Base-by-base conservation (phyloP, 30 jellyfish, hydroid and myxozoan genomes). In the Pseudorhiza aurosa region DNA sequence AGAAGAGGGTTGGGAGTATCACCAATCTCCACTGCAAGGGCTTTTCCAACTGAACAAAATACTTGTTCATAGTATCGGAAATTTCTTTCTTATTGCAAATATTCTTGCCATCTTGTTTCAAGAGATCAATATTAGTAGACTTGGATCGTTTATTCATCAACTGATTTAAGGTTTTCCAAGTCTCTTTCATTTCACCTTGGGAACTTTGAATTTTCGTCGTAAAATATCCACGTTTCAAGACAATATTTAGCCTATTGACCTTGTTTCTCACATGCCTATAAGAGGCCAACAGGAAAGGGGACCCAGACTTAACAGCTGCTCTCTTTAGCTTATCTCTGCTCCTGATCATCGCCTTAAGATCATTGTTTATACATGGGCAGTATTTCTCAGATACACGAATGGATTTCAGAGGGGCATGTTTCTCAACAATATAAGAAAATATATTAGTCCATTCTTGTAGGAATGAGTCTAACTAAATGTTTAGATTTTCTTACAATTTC, bases 351-450 rank as follows among this genome's bases (percentile, higher is more conserved):
- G 8, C 22, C 22, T 39, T 28, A 27, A 0, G 76, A 19, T 62
- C 57, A 39, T 25, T 29, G 31, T 62, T 39, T 9, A 62, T 19
- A 14, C 76, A 62, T 14, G 85, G 71, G 39, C 85, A 71, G 26
- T 45, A 45, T 28, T 45, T 71, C 71, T 51, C 85, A 14, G 70
- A 71, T 18, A 71, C 73, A 46, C 85, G 71, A 59, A 71, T 71
- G n/a, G 56, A 18, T 26, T 28, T 29, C 43, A 71, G 8, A 15
- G 85, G 71, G 19, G 71, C 65, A 68, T 68, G 83, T 29, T 68
- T 68, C 11, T 68, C 69, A 26, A 31, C 40, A 3, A 68, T 68
- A 4, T 27, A 12, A 46, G 60, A 46, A 46, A 46, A 46, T 14
- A 27, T 27, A 46, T 46, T 46, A 14, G 60, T 2, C 60, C 19